Base-by-base conservation (phyloP, 2,113 vertebrate species). In the Aythya baeri region DNA sequence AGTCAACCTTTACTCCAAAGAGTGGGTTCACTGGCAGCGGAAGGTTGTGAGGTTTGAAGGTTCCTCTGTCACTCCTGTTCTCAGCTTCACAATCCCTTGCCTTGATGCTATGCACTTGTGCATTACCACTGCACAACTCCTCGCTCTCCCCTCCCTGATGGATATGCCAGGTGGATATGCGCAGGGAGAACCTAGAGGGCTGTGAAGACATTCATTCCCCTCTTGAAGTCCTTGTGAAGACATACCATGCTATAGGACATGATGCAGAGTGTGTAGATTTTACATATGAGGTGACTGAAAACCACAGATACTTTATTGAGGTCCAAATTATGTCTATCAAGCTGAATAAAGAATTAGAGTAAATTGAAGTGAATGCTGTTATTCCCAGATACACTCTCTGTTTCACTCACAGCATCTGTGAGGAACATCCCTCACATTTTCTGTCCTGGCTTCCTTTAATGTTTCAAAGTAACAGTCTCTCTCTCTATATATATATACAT, bases 171-270 rank as follows among this genome's bases (percentile, higher is more conserved):
- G 8, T 25, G 29, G 36, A 77, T 25, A 78, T 44, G 9, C 21
- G 11, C 25, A 0, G 1, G 36, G 29, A 52, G 20, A 8, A 75
- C 22, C 17, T 12, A 43, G 57, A 70, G 17, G n/a, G 31, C 50
- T 55, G n/a, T 3, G 10, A 29, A 57, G 36, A 65, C 17, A 22
- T 43, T 38, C 82, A 21, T 36, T 7, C 4, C 54, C 43, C 57
- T 86, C 62, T 36, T 13, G 23, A 31, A 59, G 29, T 34, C n/a
- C 9, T 49, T 38, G 20, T 25, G 57, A 83, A 32, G 6, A 50
- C 9, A 50, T 44, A 31, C 57, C 1, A 0, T 44, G 55, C 4
- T 3, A 32, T 29, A 52, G 54, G 84, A 32, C 3, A 0, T 34
- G 27, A 36, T 27, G 27, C 46, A 25, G 21, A 32, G 13, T 4